Evolutionary conservation across 2,113 vertebrate genomes (phyloP).

Genomic region (Perognathus longimembris): DNA sequence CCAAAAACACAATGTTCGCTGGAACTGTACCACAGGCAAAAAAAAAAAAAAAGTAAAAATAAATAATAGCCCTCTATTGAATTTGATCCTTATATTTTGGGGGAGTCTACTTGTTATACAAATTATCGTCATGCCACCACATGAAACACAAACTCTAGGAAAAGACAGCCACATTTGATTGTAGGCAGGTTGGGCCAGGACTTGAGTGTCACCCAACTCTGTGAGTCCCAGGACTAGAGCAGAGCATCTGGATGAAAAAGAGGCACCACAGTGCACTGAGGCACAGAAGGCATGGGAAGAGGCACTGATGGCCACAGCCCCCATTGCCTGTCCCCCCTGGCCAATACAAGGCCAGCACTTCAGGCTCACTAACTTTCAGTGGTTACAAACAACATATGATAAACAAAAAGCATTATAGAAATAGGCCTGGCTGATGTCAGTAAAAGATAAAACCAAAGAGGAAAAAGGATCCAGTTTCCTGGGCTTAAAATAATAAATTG

Average conservation of each 20-base stretch:
- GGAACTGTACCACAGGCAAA: background rate
- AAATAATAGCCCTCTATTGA: background rate
- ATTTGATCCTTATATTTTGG: background rate
- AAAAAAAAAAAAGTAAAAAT: background rate
- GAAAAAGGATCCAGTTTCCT: constrained; percentile 10
- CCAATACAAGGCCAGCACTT: background rate
- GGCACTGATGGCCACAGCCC: background rate
- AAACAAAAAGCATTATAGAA: constrained; percentile 13
- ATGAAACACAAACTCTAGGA: background rate
- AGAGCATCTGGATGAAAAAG: background rate
- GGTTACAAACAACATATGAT: background rate
- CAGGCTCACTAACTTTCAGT: background rate
- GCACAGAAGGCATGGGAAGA: background rate
- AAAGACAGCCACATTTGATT: background rate
- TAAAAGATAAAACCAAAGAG: background rate
- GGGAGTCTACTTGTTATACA: background rate
- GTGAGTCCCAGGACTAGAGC: background rate
- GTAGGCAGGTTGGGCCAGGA: background rate
- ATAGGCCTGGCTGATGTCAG: background rate
- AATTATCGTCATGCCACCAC: background rate
- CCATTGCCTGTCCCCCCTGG: background rate
- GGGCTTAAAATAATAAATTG: background rate
- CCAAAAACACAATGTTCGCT: background rate
- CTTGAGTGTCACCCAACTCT: background rate
- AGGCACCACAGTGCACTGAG: no score